phyloP scores from a whole-genome alignment of 2,797 vertebrate genomes.

The Spinus olivaceus region DNA sequence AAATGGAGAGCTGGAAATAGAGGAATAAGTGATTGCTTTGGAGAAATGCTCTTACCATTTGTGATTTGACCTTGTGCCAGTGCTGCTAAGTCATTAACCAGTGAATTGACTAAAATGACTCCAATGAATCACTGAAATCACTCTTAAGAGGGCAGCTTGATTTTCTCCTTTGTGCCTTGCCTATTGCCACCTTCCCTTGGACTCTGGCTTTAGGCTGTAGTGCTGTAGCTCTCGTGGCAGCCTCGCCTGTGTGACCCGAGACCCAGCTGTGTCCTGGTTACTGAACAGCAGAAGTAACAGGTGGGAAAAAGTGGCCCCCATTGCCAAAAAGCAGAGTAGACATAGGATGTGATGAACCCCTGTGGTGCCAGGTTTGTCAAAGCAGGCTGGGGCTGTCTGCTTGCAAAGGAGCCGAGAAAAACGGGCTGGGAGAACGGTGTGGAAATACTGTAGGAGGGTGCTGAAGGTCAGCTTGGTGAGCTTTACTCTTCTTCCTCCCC shows the following conservation, averaged over 20 bases:
- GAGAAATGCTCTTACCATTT: not conserved
- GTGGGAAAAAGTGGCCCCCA: fast-evolving
- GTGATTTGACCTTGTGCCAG: not conserved
- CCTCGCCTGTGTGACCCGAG: not conserved
- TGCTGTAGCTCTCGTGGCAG: not conserved
- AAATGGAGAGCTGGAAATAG: not conserved
- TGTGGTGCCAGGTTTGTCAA: not conserved
- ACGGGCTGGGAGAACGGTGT: fast-evolving
- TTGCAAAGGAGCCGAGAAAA: not conserved
- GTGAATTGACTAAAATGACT: not conserved
- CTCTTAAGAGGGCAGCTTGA: not conserved
- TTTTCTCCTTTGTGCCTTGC: not conserved
- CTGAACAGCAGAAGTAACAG: not conserved
- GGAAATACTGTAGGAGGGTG: not conserved
- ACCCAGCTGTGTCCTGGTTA: not conserved
- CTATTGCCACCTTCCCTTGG: not conserved
- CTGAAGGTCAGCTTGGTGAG: not conserved
- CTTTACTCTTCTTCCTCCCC: not conserved
- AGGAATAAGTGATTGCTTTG: not conserved
- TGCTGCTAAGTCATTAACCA: not conserved
- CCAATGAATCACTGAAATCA: not conserved
- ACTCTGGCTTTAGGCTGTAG: not conserved
- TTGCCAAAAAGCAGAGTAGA: not conserved
- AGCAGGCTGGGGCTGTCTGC: not conserved
- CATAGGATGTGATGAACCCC: not conserved